These are phyloP conservation scores for Silurus glanis DNA, from an alignment of 2,113 vertebrate genomes.

Conservation along the genomic window DNA sequence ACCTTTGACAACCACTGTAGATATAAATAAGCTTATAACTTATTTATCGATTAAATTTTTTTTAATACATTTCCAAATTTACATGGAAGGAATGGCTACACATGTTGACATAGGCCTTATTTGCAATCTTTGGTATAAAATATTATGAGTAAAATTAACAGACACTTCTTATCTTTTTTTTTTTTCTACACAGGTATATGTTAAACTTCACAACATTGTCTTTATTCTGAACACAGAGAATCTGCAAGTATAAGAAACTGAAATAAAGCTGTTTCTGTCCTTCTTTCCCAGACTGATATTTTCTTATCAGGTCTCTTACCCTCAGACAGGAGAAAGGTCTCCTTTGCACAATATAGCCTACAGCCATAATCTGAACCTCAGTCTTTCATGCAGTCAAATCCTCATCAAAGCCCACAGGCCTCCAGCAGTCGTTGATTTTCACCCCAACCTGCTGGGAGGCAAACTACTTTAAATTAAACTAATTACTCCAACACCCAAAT, in stretches of 20 bases:
- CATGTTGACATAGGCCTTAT: background rate
- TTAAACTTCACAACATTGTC: background rate
- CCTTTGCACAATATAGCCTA: slow-evolving; percentile 15
- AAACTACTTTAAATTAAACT: slow-evolving; percentile 70
- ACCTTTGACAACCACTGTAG: background rate
- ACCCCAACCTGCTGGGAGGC: slow-evolving; percentile 71
- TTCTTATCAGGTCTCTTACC: background rate
- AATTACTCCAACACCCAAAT: slow-evolving; percentile 67
- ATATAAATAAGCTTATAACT: background rate
- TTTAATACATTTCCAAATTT: background rate
- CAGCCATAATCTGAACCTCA: slow-evolving; percentile 34
- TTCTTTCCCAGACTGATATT: slow-evolving; percentile 56
- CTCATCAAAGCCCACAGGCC: slow-evolving; percentile 52
- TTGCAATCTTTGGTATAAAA: background rate
- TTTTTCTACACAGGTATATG: background rate
- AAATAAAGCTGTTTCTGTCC: slow-evolving; percentile 63
- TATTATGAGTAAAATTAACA: background rate
- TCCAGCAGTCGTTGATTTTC: slow-evolving; percentile 67
- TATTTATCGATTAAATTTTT: background rate
- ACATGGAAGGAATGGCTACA: background rate
- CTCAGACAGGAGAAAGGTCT: background rate
- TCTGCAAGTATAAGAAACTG: slow-evolving; percentile 49
- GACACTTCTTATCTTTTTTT: background rate
- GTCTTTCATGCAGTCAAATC: slow-evolving; percentile 17
- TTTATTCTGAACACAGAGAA: background rate